Base-by-base conservation (phyloP, 2,888 invertebrate genomes). In the Lasioglossum malachurum region DNA sequence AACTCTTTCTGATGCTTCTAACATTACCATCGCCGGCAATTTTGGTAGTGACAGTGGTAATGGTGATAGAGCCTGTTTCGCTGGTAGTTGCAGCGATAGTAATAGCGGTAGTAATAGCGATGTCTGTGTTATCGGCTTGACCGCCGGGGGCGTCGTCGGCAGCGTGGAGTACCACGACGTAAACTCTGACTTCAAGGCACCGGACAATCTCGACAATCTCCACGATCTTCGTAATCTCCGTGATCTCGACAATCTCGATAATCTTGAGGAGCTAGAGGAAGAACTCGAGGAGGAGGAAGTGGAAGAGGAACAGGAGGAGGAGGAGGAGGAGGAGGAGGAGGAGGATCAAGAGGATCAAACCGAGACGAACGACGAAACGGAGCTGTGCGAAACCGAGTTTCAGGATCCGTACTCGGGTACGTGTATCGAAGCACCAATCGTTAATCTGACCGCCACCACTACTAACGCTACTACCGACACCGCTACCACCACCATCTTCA, bases 121-220 rank as follows among this genome's bases (percentile, higher is more conserved):
- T 71, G 82, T 80, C 84, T 83, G 84, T 82, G 78, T 89, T 88
- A 80, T 77, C 90, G 90, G 81, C 86, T 80, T 83, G 75, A 82
- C 80, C 87, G 88, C 75, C 82, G 88, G 81, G 83, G 86, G 87
- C 88, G 88, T 84, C 83, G 78, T 87, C 85, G 85, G 87, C 82
- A 84, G 72, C 85, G 81, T 86, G 83, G 76, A 82, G 57, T 78
- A 76, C 27, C 84, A 81, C 69, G 79, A 85, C 82, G 84, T 87
- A 80, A 81, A 80, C 75, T 87, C 76, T 73, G 83, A 86, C 46
- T 82, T 82, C 41, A 78, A 49, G 78, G 76, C 74, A 85, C 79
- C 90, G 84, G 90, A 82, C 41, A 84, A 86, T 82, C 81, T 78
- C 74, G 76, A 64, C 64, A 31, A 64, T 64, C 64, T 64, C n/a